Evolutionary conservation across 2,797 vertebrate species (phyloP).

Genomic region (Tauraco hartlaubi): DNA sequence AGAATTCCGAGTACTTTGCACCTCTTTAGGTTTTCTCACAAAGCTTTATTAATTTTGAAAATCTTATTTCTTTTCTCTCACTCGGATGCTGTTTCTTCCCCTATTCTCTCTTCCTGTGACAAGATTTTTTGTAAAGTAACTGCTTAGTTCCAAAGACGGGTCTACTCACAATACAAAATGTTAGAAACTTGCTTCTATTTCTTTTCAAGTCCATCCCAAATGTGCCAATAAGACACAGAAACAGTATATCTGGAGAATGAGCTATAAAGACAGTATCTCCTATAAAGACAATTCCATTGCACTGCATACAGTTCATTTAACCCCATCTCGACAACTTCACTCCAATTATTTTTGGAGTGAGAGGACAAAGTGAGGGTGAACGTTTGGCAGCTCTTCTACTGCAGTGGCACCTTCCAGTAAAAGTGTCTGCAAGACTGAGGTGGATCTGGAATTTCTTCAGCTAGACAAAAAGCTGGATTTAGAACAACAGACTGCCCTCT

Average conservation of each 20-base stretch:
- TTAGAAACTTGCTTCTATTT: not conserved
- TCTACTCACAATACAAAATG: not conserved
- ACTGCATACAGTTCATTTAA: not conserved
- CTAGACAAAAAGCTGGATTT: not conserved
- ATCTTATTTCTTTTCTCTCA: not conserved
- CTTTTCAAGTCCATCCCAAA: not conserved
- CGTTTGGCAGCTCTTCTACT: not conserved
- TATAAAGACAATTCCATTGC: not conserved
- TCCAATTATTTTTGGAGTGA: not conserved
- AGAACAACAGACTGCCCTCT: not conserved
- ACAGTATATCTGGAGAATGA: not conserved
- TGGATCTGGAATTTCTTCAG: not conserved
- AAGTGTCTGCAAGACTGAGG: not conserved
- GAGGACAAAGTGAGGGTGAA: not conserved
- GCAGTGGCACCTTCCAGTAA: not conserved
- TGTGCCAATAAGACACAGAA: not conserved
- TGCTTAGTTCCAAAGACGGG: not conserved
- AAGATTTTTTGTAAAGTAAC: not conserved
- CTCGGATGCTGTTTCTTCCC: not conserved
- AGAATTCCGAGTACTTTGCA: constrained; percentile 26
- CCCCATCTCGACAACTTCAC: not conserved
- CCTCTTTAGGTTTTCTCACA: not conserved
- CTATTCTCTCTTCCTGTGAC: not conserved
- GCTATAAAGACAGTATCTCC: not conserved
- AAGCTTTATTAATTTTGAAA: not conserved